Percentiles rank a stretch among this genome's conserved stretches.
Conservation (phyloP, 2,888 invertebrate genomes). For the Eristalis intricaria region DNA sequence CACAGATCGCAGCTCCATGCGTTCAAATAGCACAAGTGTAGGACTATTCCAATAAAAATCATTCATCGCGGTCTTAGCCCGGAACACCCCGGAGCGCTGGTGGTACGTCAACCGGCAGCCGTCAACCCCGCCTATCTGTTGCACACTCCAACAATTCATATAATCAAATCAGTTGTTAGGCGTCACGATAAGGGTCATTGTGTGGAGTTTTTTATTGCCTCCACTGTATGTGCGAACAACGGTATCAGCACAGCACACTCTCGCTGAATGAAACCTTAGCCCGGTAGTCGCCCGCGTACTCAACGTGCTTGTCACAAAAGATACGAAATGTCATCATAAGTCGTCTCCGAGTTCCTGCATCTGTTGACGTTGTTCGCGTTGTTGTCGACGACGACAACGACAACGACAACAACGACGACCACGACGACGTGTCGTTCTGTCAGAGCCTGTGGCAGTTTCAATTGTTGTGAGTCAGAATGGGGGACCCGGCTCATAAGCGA, state of each 20-base stretch:
- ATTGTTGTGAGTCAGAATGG: not conserved
- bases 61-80: not conserved
- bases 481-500: not conserved
- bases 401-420: constrained; percentile 17
- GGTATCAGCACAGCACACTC: constrained; percentile 49
- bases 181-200: constrained; percentile 57
- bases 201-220: constrained; percentile 42
- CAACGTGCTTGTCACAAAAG: constrained; percentile 56
- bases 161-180: constrained; percentile 62
- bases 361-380: constrained; percentile 7
- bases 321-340: constrained; percentile 61
- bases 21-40: not conserved
- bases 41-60: not conserved
- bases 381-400: constrained; percentile 2
- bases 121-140: not conserved
- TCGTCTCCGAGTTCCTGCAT: constrained; percentile 25
- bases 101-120: not conserved
- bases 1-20: not conserved
- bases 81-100: too few species aligned
- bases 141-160: constrained; percentile 33
- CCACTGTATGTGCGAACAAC: not conserved
- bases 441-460: constrained; percentile 21
- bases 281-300: constrained; percentile 44
- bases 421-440: constrained; percentile 10
- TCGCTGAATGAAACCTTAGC: constrained; percentile 25